These are phyloP conservation scores for Oreamnos americanus DNA, from an alignment of 2,113 vertebrate species.

Conservation along the genomic window DNA sequence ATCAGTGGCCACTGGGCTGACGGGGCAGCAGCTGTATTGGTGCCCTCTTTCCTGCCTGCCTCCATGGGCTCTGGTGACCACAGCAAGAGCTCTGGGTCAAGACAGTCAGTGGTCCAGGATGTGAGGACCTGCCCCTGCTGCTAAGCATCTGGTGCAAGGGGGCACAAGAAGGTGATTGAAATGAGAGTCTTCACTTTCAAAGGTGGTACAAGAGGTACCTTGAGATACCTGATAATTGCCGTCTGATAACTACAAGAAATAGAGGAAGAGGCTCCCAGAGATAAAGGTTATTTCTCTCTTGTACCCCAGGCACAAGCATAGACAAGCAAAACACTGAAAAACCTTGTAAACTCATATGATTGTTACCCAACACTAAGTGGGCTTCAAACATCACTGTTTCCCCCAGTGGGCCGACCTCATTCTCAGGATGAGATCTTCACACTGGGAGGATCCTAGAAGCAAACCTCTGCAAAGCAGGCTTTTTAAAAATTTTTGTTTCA, in stretches of 20 bases:
- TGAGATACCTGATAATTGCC: background rate
- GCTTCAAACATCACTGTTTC: background rate
- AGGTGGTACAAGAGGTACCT: background rate
- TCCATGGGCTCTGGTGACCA: background rate
- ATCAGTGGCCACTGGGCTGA: background rate
- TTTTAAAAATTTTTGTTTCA: background rate
- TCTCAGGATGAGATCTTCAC: background rate
- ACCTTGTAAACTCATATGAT: background rate
- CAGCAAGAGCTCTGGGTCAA: background rate
- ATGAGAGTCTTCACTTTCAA: background rate
- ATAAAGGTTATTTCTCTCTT: background rate
- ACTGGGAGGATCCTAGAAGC: background rate
- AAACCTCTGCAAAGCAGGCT: background rate
- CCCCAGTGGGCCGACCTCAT: background rate
- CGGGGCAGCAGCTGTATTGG: background rate
- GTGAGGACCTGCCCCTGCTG: background rate
- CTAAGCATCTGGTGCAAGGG: background rate
- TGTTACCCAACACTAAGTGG: background rate
- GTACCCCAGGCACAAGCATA: background rate
- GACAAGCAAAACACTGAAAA: background rate
- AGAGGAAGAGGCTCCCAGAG: background rate
- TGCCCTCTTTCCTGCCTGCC: background rate
- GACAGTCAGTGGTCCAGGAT: background rate
- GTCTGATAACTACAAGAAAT: background rate
- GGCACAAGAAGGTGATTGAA: background rate